A percentile compares a stretch with the other conserved stretches of the same genome.
These are phyloP conservation scores for Psittacula cyanocephala DNA, from an alignment of 2,113 vertebrate genomes.

Conservation along the genomic window DNA sequence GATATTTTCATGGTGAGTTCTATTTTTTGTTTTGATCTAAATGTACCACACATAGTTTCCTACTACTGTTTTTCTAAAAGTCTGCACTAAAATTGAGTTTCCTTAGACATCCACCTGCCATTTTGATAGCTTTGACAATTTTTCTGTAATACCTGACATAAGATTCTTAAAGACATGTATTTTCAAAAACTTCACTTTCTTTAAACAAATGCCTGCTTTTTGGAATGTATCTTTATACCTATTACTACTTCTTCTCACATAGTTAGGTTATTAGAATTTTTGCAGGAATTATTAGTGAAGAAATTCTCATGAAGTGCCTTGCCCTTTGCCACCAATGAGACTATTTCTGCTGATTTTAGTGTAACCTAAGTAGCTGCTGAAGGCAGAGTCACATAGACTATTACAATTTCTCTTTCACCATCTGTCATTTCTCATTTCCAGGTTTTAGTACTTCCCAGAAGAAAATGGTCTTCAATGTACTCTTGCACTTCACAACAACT, in stretches of 20 bases:
- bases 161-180: neutral
- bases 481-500: neutral
- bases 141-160: neutral
- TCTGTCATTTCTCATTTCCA: neutral
- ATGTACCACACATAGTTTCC: fast-evolving
- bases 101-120: neutral
- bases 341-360: neutral
- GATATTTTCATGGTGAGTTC: neutral
- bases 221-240: neutral
- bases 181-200: neutral
- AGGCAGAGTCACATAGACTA: neutral
- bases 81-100: neutral
- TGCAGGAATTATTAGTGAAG: neutral
- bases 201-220: neutral
- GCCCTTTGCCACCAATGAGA: neutral
- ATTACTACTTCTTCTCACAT: neutral
- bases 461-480: neutral
- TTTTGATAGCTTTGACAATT: neutral
- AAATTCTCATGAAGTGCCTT: neutral
- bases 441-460: neutral
- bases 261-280: neutral
- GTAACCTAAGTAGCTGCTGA: neutral
- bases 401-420: neutral
- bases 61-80: neutral
- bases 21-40: neutral